A percentile compares a stretch with the other conserved stretches of the same genome.
These are phyloP conservation scores for Drosophila prosaltans DNA, from an alignment of 1,140 invertebrate species.

Conservation along the genomic window DNA sequence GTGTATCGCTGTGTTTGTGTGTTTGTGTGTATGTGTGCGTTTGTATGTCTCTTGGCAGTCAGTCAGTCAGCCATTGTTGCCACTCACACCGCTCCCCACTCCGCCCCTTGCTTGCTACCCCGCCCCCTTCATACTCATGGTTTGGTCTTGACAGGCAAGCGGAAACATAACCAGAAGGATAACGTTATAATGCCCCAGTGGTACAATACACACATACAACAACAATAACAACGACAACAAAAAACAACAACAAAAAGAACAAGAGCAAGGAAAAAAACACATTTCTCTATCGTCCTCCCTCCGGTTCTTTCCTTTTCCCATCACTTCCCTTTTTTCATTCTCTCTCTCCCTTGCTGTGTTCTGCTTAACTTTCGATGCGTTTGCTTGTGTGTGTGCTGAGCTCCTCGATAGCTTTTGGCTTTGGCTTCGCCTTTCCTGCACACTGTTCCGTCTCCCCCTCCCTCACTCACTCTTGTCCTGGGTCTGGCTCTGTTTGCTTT, in stretches of 20 bases:
- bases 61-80: constrained; percentile 77
- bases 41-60: constrained; percentile 72
- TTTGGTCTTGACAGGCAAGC: constrained; percentile 67
- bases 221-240: constrained; percentile 43
- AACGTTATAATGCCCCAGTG: constrained; percentile 82
- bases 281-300: constrained; percentile 47
- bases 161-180: constrained; percentile 82
- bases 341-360: background rate
- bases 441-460: constrained; percentile 14
- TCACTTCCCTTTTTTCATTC: background rate
- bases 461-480: background rate
- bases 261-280: constrained; percentile 45
- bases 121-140: constrained; percentile 38
- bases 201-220: constrained; percentile 57
- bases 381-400: constrained; percentile 13
- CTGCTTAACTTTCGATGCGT: background rate
- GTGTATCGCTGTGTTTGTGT: constrained; percentile 24
- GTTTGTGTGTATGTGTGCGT: constrained; percentile 28
- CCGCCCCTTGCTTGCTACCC: background rate
- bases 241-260: constrained; percentile 42
- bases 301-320: background rate
- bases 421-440: constrained; percentile 45
- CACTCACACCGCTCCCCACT: constrained; percentile 13
- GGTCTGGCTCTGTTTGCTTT: constrained; percentile 21
- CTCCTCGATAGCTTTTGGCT: constrained; percentile 41